phyloP scores from a whole-genome alignment of 2,888 invertebrate genomes.

The Psylliodes chrysocephalus region DNA sequence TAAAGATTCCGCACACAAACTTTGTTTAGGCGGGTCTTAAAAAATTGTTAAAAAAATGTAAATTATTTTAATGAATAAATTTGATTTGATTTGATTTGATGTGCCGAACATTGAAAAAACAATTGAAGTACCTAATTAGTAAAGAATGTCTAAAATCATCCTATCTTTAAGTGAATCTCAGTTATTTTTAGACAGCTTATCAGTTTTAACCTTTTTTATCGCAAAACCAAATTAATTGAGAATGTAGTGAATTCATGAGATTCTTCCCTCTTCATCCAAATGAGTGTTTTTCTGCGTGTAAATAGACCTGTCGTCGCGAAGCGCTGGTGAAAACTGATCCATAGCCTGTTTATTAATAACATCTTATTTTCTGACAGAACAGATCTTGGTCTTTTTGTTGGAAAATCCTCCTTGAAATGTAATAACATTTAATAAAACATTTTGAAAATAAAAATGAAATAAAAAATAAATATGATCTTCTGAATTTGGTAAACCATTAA shows the following conservation, averaged over 20 bases:
- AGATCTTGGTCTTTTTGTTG: constrained; percentile 4
- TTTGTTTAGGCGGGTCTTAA: no score
- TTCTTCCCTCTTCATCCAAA: constrained; percentile 21
- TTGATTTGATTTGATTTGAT: no score
- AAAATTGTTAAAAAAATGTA: no score
- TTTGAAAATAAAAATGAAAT: no score
- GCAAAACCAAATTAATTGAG: constrained; percentile 3
- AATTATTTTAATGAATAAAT: no score
- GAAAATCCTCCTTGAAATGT: neutral
- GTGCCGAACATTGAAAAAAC: no score
- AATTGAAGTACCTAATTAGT: no score
- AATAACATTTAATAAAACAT: neutral
- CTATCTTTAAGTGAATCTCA: no score
- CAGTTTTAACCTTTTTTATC: neutral
- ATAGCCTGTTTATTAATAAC: constrained; percentile 10
- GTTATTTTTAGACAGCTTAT: neutral
- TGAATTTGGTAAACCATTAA: no score
- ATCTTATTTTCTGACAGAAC: constrained; percentile 10
- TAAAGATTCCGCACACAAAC: no score
- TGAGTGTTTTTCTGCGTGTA: constrained; percentile 19
- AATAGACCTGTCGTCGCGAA: constrained; percentile 8
- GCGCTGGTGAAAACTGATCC: constrained; percentile 6
- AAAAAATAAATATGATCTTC: no score
- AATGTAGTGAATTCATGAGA: constrained; percentile 15
- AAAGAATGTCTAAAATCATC: no score